These are phyloP conservation scores for Hippoglossus stenolepis DNA, from an alignment of 2,113 vertebrate genomes.

Conservation along the genomic window DNA sequence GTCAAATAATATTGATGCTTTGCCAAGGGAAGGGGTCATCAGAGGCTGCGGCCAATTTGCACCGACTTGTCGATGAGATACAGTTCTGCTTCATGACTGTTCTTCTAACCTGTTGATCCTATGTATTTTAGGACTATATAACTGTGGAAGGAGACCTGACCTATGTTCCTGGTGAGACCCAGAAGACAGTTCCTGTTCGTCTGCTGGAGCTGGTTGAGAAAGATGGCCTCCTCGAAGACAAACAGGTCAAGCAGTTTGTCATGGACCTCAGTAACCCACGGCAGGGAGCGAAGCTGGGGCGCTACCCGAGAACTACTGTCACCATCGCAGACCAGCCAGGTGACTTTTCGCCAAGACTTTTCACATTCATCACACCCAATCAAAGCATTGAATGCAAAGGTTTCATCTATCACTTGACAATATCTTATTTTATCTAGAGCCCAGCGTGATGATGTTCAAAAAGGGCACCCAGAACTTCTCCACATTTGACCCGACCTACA, in stretches of 20 bases:
- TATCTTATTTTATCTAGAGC: slow-evolving; percentile 60
- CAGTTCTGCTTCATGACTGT: not conserved
- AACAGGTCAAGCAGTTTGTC: slow-evolving; percentile 89
- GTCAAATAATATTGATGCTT: too few relatives aligned
- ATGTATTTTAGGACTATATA: slow-evolving; percentile 87
- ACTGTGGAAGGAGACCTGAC: slow-evolving; percentile 88
- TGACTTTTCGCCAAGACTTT: slow-evolving; percentile 59
- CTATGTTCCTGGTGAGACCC: slow-evolving; percentile 89
- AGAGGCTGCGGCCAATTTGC: not conserved
- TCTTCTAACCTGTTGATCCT: not conserved
- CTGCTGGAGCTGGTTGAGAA: slow-evolving; percentile 89
- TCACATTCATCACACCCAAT: slow-evolving; percentile 48
- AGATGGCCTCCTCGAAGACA: slow-evolving; percentile 87
- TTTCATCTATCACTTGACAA: not conserved
- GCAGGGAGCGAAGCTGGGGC: slow-evolving; percentile 90
- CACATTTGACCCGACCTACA: slow-evolving; percentile 71
- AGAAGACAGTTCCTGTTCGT: slow-evolving; percentile 88
- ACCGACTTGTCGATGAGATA: not conserved
- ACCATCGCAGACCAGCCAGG: slow-evolving; percentile 88
- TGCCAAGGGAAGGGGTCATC: too few relatives aligned
- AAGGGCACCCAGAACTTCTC: slow-evolving; percentile 77
- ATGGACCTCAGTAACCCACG: slow-evolving; percentile 93
- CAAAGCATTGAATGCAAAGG: slow-evolving; percentile 65
- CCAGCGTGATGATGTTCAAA: slow-evolving; percentile 80
- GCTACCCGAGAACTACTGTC: slow-evolving; percentile 88